Evolutionary conservation across 2,113 vertebrate genomes (phyloP).

Genomic region (Stegostoma tigrinum): DNA sequence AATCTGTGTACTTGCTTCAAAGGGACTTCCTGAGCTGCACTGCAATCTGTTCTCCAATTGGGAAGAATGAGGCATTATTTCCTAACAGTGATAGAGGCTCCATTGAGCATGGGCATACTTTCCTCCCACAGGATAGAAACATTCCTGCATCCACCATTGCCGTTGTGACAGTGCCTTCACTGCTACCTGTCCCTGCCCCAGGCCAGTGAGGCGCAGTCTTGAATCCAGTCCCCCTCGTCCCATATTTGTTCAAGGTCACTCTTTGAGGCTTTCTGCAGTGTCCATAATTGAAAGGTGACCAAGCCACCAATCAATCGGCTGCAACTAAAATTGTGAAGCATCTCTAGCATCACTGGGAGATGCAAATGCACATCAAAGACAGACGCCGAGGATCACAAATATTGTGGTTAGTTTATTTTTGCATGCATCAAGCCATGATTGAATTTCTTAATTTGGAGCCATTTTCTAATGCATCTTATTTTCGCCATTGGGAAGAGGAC

Average conservation of each 20-base stretch:
- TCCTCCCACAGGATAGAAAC: neutral
- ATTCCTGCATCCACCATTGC: neutral
- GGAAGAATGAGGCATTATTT: neutral
- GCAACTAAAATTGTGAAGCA: neutral
- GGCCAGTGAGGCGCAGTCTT: too few relatives aligned
- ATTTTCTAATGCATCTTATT: neutral
- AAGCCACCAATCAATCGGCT: too few relatives aligned
- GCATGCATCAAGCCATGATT: neutral
- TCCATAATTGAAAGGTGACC: too few relatives aligned
- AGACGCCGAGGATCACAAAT: neutral
- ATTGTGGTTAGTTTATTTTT: neutral
- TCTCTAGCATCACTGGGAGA: neutral
- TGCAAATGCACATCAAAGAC: neutral
- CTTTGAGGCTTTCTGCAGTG: too few relatives aligned
- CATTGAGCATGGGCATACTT: neutral
- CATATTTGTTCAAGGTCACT: too few relatives aligned
- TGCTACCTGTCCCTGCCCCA: neutral
- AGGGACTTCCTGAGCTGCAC: neutral
- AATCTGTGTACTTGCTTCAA: too few relatives aligned
- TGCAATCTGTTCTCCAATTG: neutral
- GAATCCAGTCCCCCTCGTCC: too few relatives aligned
- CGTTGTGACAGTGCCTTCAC: neutral
- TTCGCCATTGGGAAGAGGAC: neutral
- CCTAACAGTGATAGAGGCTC: too few relatives aligned
- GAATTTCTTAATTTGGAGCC: neutral